Conservation (phyloP, 2,113 vertebrate genomes). For the Pangasianodon hypophthalmus region DNA sequence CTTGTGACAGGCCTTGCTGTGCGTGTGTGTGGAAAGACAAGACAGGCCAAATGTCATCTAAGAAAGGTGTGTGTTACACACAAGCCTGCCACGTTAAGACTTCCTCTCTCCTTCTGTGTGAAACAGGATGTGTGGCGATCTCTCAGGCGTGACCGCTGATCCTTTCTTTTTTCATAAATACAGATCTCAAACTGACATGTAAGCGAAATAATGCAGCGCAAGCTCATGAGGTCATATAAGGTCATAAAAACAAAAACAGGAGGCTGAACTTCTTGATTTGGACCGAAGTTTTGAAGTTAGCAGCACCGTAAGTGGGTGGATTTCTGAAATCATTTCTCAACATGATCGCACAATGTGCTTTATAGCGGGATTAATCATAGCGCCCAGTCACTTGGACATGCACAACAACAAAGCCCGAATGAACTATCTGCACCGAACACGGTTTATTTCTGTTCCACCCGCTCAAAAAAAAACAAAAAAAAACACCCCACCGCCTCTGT, state of each 20-base stretch:
- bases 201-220: not conserved
- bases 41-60: not conserved
- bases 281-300: not conserved
- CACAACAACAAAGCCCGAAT: not conserved
- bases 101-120: not conserved
- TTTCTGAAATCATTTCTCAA: conserved; percentile 11
- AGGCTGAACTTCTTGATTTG: not conserved
- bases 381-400: not conserved
- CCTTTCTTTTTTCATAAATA: not conserved
- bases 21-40: not conserved
- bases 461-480: not conserved
- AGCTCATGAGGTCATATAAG: not conserved
- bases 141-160: not conserved
- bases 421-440: not conserved
- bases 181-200: not conserved
- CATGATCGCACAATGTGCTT: conserved; percentile 8
- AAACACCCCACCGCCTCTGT: not conserved
- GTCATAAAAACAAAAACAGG: not conserved
- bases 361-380: conserved; percentile 1
- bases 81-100: not conserved
- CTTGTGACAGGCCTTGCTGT: not conserved
- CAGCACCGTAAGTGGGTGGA: not conserved
- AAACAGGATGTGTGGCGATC: not conserved
- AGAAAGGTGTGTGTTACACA: not conserved
- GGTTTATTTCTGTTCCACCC: not conserved